Base-by-base conservation (phyloP, 64 coral and sea anemone species). In the Hydrozoanthus tunicans region DNA sequence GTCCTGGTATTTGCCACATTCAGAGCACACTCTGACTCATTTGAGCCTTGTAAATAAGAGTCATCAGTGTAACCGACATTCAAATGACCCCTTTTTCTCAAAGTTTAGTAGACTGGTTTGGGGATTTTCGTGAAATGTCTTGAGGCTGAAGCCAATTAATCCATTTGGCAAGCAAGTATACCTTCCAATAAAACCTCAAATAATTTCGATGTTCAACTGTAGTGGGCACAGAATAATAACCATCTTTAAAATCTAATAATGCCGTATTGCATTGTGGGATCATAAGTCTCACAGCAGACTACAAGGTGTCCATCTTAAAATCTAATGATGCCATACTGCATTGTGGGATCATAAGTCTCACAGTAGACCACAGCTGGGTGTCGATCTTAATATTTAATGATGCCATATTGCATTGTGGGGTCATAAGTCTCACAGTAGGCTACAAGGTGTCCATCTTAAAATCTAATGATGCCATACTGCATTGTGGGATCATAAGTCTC, bases 271-370 rank as follows among this genome's bases (percentile, higher is more conserved):
- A 83, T 61, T 83, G 62, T 9, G 25, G 54, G 43, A 70, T 89
- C 85, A 89, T 89, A 51, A 78, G 88, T 79, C 74, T 62, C 53
- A 90, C 88, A 90, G 88, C 73, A 77, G 88, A 90, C 88, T 59
- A 90, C 61, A 79, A 73, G 32, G 88, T 79, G 55, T 90, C 85
- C 74, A 79, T 90, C 64, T 90, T 90, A 54, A 90, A 90, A 86
- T 83, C 81, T 14, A 83, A 25, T 64, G 59, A 83, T 9, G 58
- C 81, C 58, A 83, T 83, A n/a, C 62, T 64, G 64, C 59, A 83
- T 61, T 83, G 62, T 9, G 25, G 54, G 43, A 70, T 89, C 85
- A 89, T 89, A 51, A 78, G 88, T 79, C 74, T 62, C 53, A 90
- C 88, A 90, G 88, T 59, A 77, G 88, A 90, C 88, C 73, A 90